Evolutionary conservation across 1,140 invertebrate genomes (phyloP).

Genomic region (Lineus longissimus): DNA sequence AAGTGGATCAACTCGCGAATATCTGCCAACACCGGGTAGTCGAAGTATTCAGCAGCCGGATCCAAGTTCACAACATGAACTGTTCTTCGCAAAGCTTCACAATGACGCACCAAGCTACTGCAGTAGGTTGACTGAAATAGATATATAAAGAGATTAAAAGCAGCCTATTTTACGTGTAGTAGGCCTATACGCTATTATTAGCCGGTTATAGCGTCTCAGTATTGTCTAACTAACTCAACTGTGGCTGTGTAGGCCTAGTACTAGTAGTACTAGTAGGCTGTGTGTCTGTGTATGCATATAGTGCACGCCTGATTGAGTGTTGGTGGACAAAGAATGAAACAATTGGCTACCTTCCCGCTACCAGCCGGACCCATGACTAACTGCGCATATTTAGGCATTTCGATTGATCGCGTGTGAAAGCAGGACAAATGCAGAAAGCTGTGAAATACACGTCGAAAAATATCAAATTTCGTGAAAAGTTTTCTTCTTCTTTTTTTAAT

Average conservation of each 20-base stretch:
- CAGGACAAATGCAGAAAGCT: too few relatives aligned
- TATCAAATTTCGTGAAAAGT: too few relatives aligned
- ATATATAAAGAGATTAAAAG: too few relatives aligned
- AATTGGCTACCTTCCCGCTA: slow-evolving; percentile 86
- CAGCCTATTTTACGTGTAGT: too few relatives aligned
- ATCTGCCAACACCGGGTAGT: slow-evolving; percentile 84
- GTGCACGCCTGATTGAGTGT: slow-evolving; percentile 5
- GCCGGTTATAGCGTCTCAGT: slow-evolving; percentile 17
- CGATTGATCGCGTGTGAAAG: too few relatives aligned
- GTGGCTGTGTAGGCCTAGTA: neutral
- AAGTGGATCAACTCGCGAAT: slow-evolving; percentile 90
- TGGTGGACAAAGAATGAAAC: neutral
- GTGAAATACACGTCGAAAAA: too few relatives aligned
- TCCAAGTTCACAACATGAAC: slow-evolving; percentile 93
- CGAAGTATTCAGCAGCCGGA: slow-evolving; percentile 94
- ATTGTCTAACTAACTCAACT: slow-evolving; percentile 7
- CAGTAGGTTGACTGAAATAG: slow-evolving; percentile 92
- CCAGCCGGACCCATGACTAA: slow-evolving; percentile 93
- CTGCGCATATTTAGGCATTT: slow-evolving; percentile 73
- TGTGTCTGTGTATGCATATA: neutral
- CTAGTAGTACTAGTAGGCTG: neutral
- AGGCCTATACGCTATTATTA: too few relatives aligned
- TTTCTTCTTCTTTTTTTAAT: too few relatives aligned
- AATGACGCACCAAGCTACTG: slow-evolving; percentile 80
- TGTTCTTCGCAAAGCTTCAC: slow-evolving; percentile 66